Base-by-base conservation (phyloP, 2,113 vertebrate species). In the Tragelaphus scriptus region DNA sequence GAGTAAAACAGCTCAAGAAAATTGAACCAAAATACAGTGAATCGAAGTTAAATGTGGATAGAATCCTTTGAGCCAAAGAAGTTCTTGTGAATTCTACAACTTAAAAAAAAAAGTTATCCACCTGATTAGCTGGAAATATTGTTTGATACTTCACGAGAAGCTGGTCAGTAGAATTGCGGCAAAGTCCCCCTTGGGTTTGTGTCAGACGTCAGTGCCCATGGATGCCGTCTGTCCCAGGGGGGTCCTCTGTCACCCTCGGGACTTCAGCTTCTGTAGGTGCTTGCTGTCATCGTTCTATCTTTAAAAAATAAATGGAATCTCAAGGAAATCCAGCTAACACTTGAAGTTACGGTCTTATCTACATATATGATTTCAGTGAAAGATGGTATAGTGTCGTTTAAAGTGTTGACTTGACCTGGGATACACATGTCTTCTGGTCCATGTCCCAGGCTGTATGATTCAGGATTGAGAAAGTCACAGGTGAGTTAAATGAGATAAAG, bases 361-460 rank as follows among this genome's bases (percentile, higher is more conserved):
- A 32, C 13, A 10, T 11, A 23, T 10, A 0, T 11, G 26, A 30
- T 30, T 87, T 91, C 12, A 17, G 11, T 23, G 53, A 36, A 17
- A 53, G 12, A 25, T 26, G 11, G 40, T 51, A 12, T 6, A 14
- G 49, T 28, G 23, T 80, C 12, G 4, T 28, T 11, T n/a, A 58
- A 40, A 36, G 88, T 61, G 23, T 75, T 21, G 32, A 7, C 53
- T 94, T 5, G 4, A 17, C 25, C 53, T 84, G 21, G 13, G n/a
- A 25, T 49, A 7, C 6, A 7, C 8, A 58, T 15, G 17, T 56
- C 4, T 0, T 21, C 44, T 14, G 25, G 3, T 9, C 3, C 16
- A 9, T 2, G 44, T 92, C 28, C 2, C 7, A 7, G 11, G 63
- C 58, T 14, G 0, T 15, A 7, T 75, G 26, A 30, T 9, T 19